These are phyloP conservation scores for Pseudomyrmex gracilis DNA, from an alignment of 1,140 invertebrate species.

Conservation along the genomic window DNA sequence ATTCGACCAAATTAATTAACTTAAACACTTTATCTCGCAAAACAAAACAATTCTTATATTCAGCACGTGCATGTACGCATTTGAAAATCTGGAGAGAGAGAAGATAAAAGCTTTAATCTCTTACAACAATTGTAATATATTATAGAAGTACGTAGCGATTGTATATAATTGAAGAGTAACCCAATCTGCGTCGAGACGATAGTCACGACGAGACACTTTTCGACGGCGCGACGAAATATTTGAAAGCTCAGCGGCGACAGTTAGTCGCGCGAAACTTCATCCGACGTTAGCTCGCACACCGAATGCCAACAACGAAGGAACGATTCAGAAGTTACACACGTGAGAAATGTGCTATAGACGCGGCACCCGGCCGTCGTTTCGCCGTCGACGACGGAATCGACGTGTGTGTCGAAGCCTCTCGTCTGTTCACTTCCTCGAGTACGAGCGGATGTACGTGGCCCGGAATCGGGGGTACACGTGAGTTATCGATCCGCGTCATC, in stretches of 20 bases:
- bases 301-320: constrained; percentile 66
- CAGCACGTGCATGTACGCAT: background rate
- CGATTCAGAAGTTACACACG: constrained; percentile 19
- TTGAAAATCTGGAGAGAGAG: too few species aligned
- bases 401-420: background rate
- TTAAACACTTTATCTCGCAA: background rate
- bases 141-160: too few species aligned
- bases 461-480: constrained; percentile 8
- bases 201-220: constrained; percentile 2
- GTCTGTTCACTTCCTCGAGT: constrained; percentile 9
- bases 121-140: too few species aligned
- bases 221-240: background rate
- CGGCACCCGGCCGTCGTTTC: background rate
- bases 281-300: constrained; percentile 23
- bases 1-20: constrained; percentile 28
- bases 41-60: background rate
- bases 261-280: constrained; percentile 13
- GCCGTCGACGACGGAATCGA: constrained; percentile 34
- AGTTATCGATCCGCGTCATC: constrained; percentile 30
- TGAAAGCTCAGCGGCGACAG: constrained; percentile 19
- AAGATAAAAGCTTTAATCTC: too few species aligned
- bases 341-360: background rate
- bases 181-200: constrained; percentile 18
- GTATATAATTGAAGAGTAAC: too few species aligned
- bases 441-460: background rate